Evolutionary conservation across 2,113 vertebrate genomes (phyloP).

Genomic region (Indri indri): DNA sequence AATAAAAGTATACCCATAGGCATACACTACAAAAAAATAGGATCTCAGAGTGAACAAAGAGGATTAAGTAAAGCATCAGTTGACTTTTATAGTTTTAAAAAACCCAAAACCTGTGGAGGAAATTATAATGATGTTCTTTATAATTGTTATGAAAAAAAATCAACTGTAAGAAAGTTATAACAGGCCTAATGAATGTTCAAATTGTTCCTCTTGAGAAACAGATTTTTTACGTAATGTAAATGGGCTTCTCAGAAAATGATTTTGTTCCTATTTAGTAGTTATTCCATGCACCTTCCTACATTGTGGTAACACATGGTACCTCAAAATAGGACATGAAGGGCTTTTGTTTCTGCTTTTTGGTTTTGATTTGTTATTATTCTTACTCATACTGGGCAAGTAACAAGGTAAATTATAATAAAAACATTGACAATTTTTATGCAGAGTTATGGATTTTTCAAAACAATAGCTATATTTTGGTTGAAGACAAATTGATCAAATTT

Average conservation of each 20-base stretch:
- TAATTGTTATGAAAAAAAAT: constrained; percentile 73
- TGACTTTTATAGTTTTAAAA: constrained; percentile 70
- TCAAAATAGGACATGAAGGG: constrained; percentile 16
- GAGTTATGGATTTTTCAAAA: background rate
- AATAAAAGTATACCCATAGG: constrained; percentile 41
- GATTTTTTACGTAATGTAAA: constrained; percentile 75
- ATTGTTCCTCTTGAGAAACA: constrained; percentile 76
- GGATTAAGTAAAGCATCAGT: constrained; percentile 66
- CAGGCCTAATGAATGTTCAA: constrained; percentile 79
- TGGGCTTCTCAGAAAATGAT: constrained; percentile 65
- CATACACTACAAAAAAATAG: constrained; percentile 30
- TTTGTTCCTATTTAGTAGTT: constrained; percentile 66
- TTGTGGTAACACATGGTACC: background rate
- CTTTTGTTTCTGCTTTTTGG: background rate
- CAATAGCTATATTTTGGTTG: background rate
- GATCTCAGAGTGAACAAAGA: constrained; percentile 60
- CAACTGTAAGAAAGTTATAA: constrained; percentile 74
- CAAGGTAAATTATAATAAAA: background rate
- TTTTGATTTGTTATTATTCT: background rate
- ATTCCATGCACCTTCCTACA: constrained; percentile 32
- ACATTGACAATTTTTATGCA: background rate
- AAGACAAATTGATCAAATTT: background rate
- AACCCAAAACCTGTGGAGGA: background rate
- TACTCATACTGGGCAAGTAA: background rate
- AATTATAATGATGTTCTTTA: constrained; percentile 78